Evolutionary conservation across 2,113 vertebrate species (phyloP).

Genomic region (Sebastes schlegelii): DNA sequence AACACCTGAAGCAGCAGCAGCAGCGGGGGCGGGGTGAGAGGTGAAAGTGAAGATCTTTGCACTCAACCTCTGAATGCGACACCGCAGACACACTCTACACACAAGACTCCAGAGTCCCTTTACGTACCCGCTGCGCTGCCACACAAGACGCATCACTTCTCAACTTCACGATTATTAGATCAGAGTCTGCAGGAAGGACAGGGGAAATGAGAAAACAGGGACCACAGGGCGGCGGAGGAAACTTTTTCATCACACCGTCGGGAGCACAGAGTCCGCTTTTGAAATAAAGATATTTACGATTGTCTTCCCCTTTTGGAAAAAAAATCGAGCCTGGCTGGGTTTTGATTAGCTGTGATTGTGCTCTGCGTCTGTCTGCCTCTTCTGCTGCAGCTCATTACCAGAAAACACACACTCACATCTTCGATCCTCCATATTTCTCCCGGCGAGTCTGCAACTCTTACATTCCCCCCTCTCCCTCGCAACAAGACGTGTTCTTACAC

Average conservation of each 20-base stretch:
- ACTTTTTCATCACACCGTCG: constrained; percentile 25
- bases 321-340: neutral
- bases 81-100: neutral
- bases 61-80: neutral
- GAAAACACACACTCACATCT: constrained; percentile 25
- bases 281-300: constrained; percentile 43
- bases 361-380: constrained; percentile 7
- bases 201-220: constrained; percentile 50
- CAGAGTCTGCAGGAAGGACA: constrained; percentile 32
- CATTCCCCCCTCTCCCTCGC: neutral
- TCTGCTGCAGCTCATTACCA: constrained; percentile 40
- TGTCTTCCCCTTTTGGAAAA: neutral
- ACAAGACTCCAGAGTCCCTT: neutral
- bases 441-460: constrained; percentile 12
- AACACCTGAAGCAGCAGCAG: constrained; percentile 20
- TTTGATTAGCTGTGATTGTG: constrained; percentile 31
- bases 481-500: constrained; percentile 32
- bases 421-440: constrained; percentile 2
- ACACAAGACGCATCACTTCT: constrained; percentile 10
- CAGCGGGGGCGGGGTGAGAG: neutral
- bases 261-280: constrained; percentile 5
- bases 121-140: neutral
- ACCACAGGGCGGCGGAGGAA: constrained; percentile 8
- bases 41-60: neutral
- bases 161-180: constrained; percentile 37